phyloP scores from a whole-genome alignment of 2,888 invertebrate genomes.

The Leptopilina syphax region DNA sequence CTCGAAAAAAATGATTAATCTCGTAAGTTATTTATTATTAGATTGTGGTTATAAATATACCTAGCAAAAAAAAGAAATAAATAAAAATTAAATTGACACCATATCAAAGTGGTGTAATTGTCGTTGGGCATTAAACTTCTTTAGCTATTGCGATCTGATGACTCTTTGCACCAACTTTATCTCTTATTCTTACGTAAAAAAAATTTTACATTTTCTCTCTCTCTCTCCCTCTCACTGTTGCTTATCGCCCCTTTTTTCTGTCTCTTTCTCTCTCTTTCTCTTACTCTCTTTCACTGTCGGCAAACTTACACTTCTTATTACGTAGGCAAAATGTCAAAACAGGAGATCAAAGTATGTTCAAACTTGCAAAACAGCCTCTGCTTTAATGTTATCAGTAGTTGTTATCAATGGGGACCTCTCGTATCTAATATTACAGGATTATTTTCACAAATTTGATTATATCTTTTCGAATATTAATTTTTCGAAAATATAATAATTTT shows the following conservation, averaged over 20 bases:
- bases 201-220: slow-evolving; percentile 18
- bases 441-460: not conserved
- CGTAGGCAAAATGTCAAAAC: slow-evolving; percentile 29
- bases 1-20: not conserved
- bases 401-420: slow-evolving; percentile 11
- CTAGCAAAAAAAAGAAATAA: not conserved
- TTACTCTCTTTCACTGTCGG: not conserved
- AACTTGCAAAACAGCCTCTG: slow-evolving; percentile 21
- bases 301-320: slow-evolving; percentile 11
- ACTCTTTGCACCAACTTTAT: slow-evolving; percentile 22
- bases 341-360: slow-evolving; percentile 32
- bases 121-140: slow-evolving; percentile 26
- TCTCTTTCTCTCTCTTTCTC: not conserved
- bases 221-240: not conserved
- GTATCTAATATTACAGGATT: not conserved
- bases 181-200: slow-evolving; percentile 17
- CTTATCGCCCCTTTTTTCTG: not conserved
- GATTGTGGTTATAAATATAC: not conserved
- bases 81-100: slow-evolving; percentile 21
- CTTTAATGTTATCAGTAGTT: slow-evolving; percentile 1
- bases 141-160: slow-evolving; percentile 4
- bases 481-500: not conserved
- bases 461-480: slow-evolving; percentile 1
- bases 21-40: not conserved
- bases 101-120: slow-evolving; percentile 24